Evolutionary conservation across 2,113 vertebrate genomes (phyloP).

Genomic region (Xyrauchen texanus): DNA sequence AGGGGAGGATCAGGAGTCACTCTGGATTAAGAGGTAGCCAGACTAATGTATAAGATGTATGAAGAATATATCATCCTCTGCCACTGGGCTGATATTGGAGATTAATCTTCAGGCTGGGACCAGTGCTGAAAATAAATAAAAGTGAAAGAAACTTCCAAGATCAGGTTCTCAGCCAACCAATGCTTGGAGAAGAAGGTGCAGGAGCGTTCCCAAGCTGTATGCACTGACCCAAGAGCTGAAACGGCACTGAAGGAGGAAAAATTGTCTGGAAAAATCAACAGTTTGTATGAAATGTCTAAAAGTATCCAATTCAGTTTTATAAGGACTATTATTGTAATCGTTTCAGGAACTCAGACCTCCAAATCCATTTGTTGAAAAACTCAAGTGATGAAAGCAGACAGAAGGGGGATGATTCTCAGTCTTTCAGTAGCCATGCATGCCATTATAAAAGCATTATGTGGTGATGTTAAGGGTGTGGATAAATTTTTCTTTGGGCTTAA

Average conservation of each 20-base stretch:
- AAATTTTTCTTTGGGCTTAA: slow-evolving; percentile 6
- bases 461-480: slow-evolving; percentile 12
- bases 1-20: slow-evolving; percentile 26
- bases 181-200: not conserved
- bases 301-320: slow-evolving; percentile 46
- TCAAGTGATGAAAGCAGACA: slow-evolving; percentile 49
- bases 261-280: slow-evolving; percentile 50
- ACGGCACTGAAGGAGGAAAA: slow-evolving; percentile 30
- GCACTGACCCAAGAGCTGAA: slow-evolving; percentile 17
- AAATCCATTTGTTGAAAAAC: slow-evolving; percentile 43
- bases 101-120: slow-evolving; percentile 39
- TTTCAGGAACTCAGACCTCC: slow-evolving; percentile 45
- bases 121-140: slow-evolving; percentile 21
- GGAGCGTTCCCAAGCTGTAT: not conserved
- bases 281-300: slow-evolving; percentile 43
- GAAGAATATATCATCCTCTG: slow-evolving; percentile 27
- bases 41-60: slow-evolving; percentile 33
- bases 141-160: slow-evolving; percentile 45
- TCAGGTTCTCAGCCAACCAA: slow-evolving; percentile 45
- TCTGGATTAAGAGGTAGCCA: slow-evolving; percentile 25
- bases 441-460: slow-evolving; percentile 44
- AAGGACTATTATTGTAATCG: slow-evolving; percentile 49
- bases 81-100: slow-evolving; percentile 38
- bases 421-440: slow-evolving; percentile 46
- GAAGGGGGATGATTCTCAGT: slow-evolving; percentile 29